phyloP scores from a whole-genome alignment of 1,140 invertebrate species.

The Drosophila ananassae region DNA sequence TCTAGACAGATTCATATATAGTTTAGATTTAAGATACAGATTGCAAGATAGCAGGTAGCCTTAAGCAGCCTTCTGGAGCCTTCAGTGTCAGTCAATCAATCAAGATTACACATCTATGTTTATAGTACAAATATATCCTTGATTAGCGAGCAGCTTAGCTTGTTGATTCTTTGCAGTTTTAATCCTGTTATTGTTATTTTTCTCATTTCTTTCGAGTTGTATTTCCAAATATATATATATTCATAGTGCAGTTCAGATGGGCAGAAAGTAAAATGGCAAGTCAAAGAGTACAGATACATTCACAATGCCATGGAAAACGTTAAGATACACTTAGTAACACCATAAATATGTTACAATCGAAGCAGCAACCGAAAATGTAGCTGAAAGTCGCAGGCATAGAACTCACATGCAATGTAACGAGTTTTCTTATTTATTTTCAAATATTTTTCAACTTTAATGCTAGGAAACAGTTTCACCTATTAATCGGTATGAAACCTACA shows the following conservation, averaged over 20 bases:
- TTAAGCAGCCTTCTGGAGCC: conserved; percentile 56
- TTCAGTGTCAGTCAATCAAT: conserved; percentile 83
- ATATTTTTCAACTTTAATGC: neutral
- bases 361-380: neutral
- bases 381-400: conserved; percentile 24
- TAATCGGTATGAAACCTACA: conserved; percentile 15
- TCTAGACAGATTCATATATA: conserved; percentile 50
- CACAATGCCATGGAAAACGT: conserved; percentile 45
- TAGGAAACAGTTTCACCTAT: conserved; percentile 27
- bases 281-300: conserved; percentile 65
- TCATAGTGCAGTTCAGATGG: conserved; percentile 79
- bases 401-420: conserved; percentile 24
- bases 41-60: conserved; percentile 49
- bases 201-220: conserved; percentile 47
- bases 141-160: conserved; percentile 26
- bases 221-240: conserved; percentile 48
- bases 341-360: conserved; percentile 21
- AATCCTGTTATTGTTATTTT: conserved; percentile 1
- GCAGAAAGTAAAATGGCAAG: conserved; percentile 83
- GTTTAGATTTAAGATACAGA: conserved; percentile 26
- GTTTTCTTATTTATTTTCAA: neutral
- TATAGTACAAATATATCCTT: conserved; percentile 40
- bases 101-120: conserved; percentile 56
- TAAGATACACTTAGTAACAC: conserved; percentile 41
- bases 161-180: conserved; percentile 27